Percentiles rank a stretch among this genome's conserved stretches.
Evolutionary conservation across 1,140 invertebrate species (phyloP).

Genomic region (Cotesia chilonis): DNA sequence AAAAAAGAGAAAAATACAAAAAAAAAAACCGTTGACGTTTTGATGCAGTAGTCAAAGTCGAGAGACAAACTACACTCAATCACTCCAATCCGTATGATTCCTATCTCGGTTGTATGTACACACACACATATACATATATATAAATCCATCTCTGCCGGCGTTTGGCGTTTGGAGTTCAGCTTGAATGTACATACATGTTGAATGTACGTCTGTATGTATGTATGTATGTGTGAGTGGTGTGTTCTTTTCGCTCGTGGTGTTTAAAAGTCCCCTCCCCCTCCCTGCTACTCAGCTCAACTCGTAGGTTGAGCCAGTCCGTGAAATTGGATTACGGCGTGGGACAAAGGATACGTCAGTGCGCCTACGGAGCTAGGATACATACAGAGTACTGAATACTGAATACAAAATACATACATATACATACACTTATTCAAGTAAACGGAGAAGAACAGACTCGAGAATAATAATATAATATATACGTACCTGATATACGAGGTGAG

Average conservation of each 20-base stretch:
- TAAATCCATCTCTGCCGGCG: too few relatives aligned
- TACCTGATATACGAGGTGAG: not conserved
- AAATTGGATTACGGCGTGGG: constrained; percentile 47
- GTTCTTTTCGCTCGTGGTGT: not conserved
- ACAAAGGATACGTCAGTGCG: constrained; percentile 51
- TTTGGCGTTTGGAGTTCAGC: too few relatives aligned
- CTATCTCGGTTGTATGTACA: not conserved
- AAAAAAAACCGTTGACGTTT: constrained; percentile 15
- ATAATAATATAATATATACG: constrained; percentile 17
- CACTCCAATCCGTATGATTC: not conserved
- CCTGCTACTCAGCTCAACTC: too few relatives aligned
- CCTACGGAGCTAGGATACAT: constrained; percentile 29
- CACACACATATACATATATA: too few relatives aligned
- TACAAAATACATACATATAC: too few relatives aligned
- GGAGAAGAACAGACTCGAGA: constrained; percentile 1
- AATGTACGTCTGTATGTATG: too few relatives aligned
- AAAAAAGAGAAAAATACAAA: not conserved
- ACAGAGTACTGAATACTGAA: not conserved
- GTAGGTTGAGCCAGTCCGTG: constrained; percentile 26
- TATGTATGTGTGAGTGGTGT: too few relatives aligned
- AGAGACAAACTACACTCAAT: not conserved
- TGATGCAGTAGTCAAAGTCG: constrained; percentile 7
- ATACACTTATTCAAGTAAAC: too few relatives aligned
- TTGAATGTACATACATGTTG: too few relatives aligned
- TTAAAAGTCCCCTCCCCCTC: not conserved